Conservation (phyloP, 2,797 vertebrate species). For the Lepus townsendii region DNA sequence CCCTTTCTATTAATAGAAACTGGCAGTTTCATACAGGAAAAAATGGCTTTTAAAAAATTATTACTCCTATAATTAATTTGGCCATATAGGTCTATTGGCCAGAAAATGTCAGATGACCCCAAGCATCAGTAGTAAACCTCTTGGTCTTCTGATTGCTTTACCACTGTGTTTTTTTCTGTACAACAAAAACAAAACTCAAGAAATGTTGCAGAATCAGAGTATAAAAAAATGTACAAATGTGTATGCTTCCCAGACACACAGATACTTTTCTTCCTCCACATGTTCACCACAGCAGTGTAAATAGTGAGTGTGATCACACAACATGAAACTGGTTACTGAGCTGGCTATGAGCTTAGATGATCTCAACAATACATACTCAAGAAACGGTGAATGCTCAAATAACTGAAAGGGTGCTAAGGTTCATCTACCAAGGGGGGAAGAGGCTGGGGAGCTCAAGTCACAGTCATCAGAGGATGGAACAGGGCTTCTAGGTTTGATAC, state of each 20-base stretch:
- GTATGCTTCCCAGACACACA: conserved; percentile 89
- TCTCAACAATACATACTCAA: conserved; percentile 73
- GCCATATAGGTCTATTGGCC: conserved; percentile 88
- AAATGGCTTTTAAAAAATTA: conserved; percentile 87
- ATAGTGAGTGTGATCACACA: conserved; percentile 88
- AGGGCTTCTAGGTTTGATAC: conserved; percentile 79
- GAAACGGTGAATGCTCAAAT: conserved; percentile 76
- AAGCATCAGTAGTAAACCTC: conserved; percentile 86
- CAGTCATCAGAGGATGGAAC: conserved; percentile 75
- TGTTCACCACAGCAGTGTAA: conserved; percentile 88
- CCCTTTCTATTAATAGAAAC: conserved; percentile 88
- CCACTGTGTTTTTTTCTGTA: conserved; percentile 87
- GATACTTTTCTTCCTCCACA: conserved; percentile 84
- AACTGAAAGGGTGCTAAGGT: conserved; percentile 83
- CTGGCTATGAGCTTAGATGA: conserved; percentile 80
- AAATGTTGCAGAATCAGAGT: conserved; percentile 90
- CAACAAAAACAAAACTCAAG: conserved; percentile 89
- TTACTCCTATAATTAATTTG: conserved; percentile 89
- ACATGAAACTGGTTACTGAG: conserved; percentile 84
- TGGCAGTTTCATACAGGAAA: conserved; percentile 91
- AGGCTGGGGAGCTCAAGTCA: conserved; percentile 84
- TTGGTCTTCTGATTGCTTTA: conserved; percentile 90
- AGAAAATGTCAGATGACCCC: conserved; percentile 87
- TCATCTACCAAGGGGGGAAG: conserved; percentile 63
- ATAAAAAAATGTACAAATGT: conserved; percentile 90